Conservation (phyloP, 2,797 vertebrate species). For the Myotis daubentonii region DNA sequence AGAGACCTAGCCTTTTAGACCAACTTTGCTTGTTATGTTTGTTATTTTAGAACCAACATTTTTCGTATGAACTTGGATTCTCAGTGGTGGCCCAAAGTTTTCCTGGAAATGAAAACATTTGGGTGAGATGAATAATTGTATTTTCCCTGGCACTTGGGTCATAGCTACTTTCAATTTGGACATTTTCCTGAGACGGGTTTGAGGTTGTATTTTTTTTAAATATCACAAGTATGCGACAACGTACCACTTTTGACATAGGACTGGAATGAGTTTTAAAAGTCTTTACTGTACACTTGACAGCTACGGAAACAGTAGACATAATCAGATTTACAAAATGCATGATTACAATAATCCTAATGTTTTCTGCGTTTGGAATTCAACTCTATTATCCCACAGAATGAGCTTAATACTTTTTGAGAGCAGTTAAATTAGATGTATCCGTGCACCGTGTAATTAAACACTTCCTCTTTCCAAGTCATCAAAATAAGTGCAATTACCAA, state of each 20-base stretch:
- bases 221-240: not conserved
- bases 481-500: conserved; percentile 16
- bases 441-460: not conserved
- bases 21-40: not conserved
- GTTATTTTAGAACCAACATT: not conserved
- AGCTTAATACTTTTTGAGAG: conserved; percentile 25
- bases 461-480: not conserved
- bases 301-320: not conserved
- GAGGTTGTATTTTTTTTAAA: not conserved
- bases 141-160: not conserved
- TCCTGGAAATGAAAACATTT: conserved; percentile 37
- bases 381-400: not conserved
- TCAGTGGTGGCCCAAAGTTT: not conserved
- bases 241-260: not conserved
- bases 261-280: not conserved
- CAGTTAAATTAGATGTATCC: not conserved
- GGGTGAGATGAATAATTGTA: not conserved
- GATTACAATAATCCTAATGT: not conserved
- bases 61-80: conserved; percentile 1
- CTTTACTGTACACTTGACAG: not conserved
- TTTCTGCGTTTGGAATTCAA: conserved; percentile 34
- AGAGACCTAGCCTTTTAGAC: not conserved
- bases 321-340: not conserved
- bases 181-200: not conserved
- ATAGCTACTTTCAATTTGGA: not conserved